Evolutionary conservation across 2,888 invertebrate genomes (phyloP), one percentile per base, ranked within the genome.

Genomic region (Halictus ligatus): DNA sequence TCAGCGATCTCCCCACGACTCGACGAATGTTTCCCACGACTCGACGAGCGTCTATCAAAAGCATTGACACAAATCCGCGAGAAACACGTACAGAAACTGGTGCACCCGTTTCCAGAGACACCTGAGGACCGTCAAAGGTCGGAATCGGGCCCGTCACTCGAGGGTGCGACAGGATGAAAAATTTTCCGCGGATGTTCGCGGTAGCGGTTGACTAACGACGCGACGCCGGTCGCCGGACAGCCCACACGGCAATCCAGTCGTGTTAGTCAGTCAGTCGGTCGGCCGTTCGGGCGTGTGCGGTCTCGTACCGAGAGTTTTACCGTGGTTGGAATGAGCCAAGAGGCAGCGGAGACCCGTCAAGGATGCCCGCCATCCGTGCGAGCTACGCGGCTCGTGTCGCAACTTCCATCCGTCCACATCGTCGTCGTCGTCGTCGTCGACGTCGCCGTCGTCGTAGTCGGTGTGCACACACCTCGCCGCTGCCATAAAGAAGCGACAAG

Each of bases 281-380:
- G 73, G 81, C 54, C 80, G 54, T 54, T 43, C 83, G 89, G 84
- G 88, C 81, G 85, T 87, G 83, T 78, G 80, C 78, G 78, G 54
- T 88, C 81, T 89, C 89, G 35, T 84, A 77, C 85, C 81, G 50
- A 84, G 82, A 88, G 89, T 88, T 84, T 91, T 85, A 81, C 86
- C 85, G 86, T 86, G 87, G 90, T 73, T 88, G 87, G 81, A 90
- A 87, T 71, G 90, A 89, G 90, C 89, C 92, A 87, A 89, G 90
- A 88, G 78, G 18, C 71, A 67, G 92, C 92, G 88, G 71, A 10
- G 43, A 67, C 91, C 92, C 91, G 92, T 94, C 94, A 94, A 94
- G 94, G 94, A 94, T 94, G 94, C 91, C 92, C 91, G 92, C 91
- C 92, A 92, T 92, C 81, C 85, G 35, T 73, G 76, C 88, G 81